Evolutionary conservation across 2,113 vertebrate genomes (phyloP), one percentile per base, ranked within the genome.

Genomic region (Macaca nemestrina): DNA sequence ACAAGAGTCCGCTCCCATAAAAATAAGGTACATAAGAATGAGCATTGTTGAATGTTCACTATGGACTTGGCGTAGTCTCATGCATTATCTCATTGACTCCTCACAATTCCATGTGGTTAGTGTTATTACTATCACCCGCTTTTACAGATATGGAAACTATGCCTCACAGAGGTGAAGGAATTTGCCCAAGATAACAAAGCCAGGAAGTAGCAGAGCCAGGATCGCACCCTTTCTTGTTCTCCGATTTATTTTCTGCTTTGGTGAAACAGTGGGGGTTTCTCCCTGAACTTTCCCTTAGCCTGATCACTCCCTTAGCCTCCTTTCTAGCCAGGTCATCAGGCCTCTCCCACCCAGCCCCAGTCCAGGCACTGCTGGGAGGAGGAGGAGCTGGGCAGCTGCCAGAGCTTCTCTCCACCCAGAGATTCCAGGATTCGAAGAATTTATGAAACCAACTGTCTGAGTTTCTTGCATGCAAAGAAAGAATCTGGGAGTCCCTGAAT

Each of bases 361-460:
- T n/a, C 4, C 0, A 20, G 73, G 79, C 30, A 67, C 80, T 61
- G 2, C 25, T 84, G 83, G 94, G 72, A 84, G 84, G 88, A 93
- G 70, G 83, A 18, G 11, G 83, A 8, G 59, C 72, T 88, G 61
- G 85, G 57, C 50, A 52, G 73, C 59, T 38, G 67, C 81, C 93
- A 94, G 70, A 88, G 38, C 48, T 38, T 88, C 82, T 95, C 89
- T 89, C 89, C 90, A 92, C 82, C 81, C 97, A 86, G 68, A 97
- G 96, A 73, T 96, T 96, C 96, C 97, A 96, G 95, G 94, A 92
- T 73, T 93, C 43, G 20, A 95, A 93, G 90, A 96, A 90, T 96
- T 97, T 97, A 94, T 2, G 10, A 92, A 90, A 88, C 97, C 76
- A 95, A 92, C 70, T 64, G 90, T 96, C 96, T 97, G 94, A 85